These are phyloP conservation scores for Buphagus erythrorhynchus DNA, from an alignment of 2,797 vertebrate genomes.

Conservation along the genomic window DNA sequence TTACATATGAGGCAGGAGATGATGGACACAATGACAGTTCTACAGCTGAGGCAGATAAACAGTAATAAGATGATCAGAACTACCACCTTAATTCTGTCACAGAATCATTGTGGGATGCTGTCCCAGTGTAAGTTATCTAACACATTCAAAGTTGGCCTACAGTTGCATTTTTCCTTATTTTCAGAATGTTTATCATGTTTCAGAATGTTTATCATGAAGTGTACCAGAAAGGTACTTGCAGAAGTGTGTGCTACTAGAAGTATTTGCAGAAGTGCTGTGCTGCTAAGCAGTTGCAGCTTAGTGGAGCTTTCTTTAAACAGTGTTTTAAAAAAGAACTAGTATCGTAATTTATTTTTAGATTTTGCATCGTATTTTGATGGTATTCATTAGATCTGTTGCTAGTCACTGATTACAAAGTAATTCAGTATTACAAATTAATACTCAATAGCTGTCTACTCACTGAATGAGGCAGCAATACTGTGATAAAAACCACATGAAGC, in stretches of 20 bases:
- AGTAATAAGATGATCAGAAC: neutral
- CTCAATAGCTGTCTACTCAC: neutral
- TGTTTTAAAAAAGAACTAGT: neutral
- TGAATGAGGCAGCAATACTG: neutral
- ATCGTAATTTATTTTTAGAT: neutral
- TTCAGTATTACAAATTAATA: neutral
- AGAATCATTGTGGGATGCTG: neutral
- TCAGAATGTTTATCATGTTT: neutral
- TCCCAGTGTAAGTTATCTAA: neutral
- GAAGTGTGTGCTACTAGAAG: neutral
- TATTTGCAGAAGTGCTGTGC: neutral
- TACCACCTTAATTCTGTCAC: neutral
- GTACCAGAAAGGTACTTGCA: neutral
- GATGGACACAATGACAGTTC: neutral
- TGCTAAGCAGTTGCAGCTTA: neutral
- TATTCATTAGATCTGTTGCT: neutral
- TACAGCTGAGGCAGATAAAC: neutral
- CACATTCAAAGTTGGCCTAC: neutral
- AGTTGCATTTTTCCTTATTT: neutral
- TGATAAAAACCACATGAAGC: neutral
- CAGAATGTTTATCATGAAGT: neutral
- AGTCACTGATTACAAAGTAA: neutral
- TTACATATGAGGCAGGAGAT: neutral
- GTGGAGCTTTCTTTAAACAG: neutral
- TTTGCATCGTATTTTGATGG: neutral